Percentiles rank a stretch among this genome's conserved stretches.
These are phyloP conservation scores for Molanna angustata DNA, from an alignment of 2,888 invertebrate genomes.

Conservation along the genomic window DNA sequence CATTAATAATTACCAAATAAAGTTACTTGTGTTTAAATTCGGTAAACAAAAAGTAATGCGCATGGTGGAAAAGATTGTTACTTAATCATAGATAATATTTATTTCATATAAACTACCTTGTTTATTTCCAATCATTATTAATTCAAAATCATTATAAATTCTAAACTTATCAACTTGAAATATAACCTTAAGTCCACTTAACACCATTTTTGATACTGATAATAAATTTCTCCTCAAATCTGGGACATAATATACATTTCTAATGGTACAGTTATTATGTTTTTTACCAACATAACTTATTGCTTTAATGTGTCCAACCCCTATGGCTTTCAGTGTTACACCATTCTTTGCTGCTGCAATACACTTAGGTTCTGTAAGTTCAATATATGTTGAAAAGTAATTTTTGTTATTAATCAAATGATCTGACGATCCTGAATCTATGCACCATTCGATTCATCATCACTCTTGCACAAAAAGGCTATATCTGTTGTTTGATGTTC, in stretches of 20 bases:
- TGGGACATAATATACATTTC: constrained; percentile 15
- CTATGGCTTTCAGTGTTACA: constrained; percentile 7
- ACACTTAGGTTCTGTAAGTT: constrained; percentile 1
- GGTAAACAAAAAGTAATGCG: too few species aligned
- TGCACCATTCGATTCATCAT: too few species aligned
- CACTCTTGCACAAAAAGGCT: too few species aligned
- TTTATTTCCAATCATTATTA: constrained; percentile 12
- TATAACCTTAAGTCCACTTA: constrained; percentile 8
- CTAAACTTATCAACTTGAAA: constrained; percentile 11
- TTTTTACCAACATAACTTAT: background rate
- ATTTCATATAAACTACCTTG: background rate
- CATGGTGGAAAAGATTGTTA: too few species aligned
- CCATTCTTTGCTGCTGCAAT: constrained; percentile 14
- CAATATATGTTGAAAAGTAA: background rate
- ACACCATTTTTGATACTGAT: constrained; percentile 14
- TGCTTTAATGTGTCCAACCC: constrained; percentile 6
- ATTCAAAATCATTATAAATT: constrained; percentile 9
- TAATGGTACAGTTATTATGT: background rate
- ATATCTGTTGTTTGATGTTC: too few species aligned
- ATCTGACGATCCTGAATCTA: constrained; percentile 11
- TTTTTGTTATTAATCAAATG: constrained; percentile 1
- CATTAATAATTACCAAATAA: too few species aligned
- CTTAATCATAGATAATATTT: too few species aligned
- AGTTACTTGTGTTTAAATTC: too few species aligned
- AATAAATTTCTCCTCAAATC: constrained; percentile 13